Base-by-base conservation (phyloP, 2,113 vertebrate genomes). In the Spermophilus dauricus region DNA sequence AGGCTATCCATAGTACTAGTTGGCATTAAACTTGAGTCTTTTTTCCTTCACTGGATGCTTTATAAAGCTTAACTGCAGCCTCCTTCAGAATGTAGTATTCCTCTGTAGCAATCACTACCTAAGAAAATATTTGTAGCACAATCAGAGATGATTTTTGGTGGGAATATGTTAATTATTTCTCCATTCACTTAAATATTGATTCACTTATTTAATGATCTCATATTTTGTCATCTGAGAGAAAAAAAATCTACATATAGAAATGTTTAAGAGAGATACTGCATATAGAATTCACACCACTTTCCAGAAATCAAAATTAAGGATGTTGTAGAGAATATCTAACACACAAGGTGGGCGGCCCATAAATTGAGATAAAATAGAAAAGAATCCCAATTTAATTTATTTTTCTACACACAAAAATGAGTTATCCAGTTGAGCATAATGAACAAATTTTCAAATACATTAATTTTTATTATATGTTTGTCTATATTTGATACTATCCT, bases 341-440 rank as follows among this genome's bases (percentile, higher is more conserved):
- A 18, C 1, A 45, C 0, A 34, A 2, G 2, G 0, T 45, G 28
- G 5, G 4, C 0, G 1, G 24, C 51, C 77, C 11, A 56, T 42
- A 65, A 53, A 70, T 42, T 84, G 32, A 58, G 16, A 67, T 61
- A 5, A 7, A 2, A 24, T 17, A 12, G 37, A 80, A 80, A 42
- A 61, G 9, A 2, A 67, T 39, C 42, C 13, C 6, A 70, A 37
- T 7, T 48, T 39, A 70, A 51, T 34, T 63, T 65, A 4, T 20
- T 82, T 20, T 61, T 42, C 37, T 12, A 78, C 10, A 48, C 56
- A 58, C 8, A 58, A 82, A 73, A 63, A 42, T 61, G 17, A 88
- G 20, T 14, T 86, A 37, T 12, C 22, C 12, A 53, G 24, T 22
- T 58, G 11, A 58, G 11, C 89, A 37, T 61, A 45, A 51, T 53